Evolutionary conservation across 2,888 invertebrate species (phyloP).

Genomic region (Drosophila helvetica): DNA sequence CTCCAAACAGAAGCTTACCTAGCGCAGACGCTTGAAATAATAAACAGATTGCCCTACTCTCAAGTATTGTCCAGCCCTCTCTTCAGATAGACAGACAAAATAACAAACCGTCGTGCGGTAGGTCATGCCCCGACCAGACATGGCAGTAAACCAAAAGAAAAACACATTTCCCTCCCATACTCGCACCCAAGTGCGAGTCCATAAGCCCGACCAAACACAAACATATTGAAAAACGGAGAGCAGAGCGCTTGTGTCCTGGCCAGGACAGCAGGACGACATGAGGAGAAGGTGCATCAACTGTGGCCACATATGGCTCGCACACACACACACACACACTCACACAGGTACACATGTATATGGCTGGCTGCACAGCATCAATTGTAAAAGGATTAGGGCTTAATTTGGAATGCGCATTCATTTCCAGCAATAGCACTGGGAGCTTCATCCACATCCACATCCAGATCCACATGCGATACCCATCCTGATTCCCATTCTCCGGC

Average conservation of each 20-base stretch:
- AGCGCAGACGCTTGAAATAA: constrained; percentile 31
- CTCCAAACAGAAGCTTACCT: constrained; percentile 39
- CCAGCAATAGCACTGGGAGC: constrained; percentile 41
- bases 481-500: neutral
- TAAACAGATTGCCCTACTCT: constrained; percentile 28
- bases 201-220: constrained; percentile 60
- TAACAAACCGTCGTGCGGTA: constrained; percentile 45
- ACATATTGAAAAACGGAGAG: constrained; percentile 54
- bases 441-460: too few species aligned
- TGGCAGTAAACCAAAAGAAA: constrained; percentile 18
- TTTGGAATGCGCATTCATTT: constrained; percentile 80
- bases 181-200: constrained; percentile 31
- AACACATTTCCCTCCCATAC: constrained; percentile 37
- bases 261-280: constrained; percentile 37
- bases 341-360: constrained; percentile 59
- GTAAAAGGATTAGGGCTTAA: constrained; percentile 81
- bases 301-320: constrained; percentile 45
- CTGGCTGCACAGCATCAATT: constrained; percentile 80
- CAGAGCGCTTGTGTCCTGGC: constrained; percentile 6
- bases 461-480: constrained; percentile 3
- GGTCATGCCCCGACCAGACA: constrained; percentile 34
- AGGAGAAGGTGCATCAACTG: constrained; percentile 21
- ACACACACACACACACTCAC: constrained; percentile 40
- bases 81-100: constrained; percentile 18
- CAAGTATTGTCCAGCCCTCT: constrained; percentile 7